Conservation (phyloP, 2,797 vertebrate genomes). For the Trachops cirrhosus region DNA sequence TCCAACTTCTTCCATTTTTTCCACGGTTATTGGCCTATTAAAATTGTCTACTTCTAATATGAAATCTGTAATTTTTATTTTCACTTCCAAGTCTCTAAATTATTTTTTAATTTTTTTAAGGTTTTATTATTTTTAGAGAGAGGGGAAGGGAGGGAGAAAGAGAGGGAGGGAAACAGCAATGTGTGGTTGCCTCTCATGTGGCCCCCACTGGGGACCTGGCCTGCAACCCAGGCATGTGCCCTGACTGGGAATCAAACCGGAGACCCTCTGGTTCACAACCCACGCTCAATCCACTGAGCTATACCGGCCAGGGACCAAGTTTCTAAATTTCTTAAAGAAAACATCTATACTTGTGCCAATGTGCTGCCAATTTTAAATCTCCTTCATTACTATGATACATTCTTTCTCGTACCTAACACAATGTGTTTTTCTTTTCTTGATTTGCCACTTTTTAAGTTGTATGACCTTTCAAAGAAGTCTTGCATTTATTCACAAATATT, state of each 20-base stretch:
- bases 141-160: too few species aligned
- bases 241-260: too few species aligned
- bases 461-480: not conserved
- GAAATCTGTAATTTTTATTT: not conserved
- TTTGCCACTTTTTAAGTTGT: not conserved
- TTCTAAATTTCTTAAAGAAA: not conserved
- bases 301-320: too few species aligned
- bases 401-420: not conserved
- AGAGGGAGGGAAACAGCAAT: too few species aligned
- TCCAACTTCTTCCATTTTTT: not conserved
- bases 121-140: too few species aligned
- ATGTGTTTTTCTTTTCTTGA: constrained; percentile 19
- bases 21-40: not conserved
- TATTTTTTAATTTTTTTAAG: not conserved
- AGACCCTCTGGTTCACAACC: too few species aligned
- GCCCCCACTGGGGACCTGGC: too few species aligned
- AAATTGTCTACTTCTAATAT: not conserved
- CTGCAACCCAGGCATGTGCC: too few species aligned
- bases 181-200: too few species aligned
- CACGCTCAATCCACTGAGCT: too few species aligned
- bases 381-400: not conserved
- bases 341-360: not conserved
- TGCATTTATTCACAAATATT: not conserved
- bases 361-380: not conserved
- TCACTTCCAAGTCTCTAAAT: not conserved